Evolutionary conservation across 2,113 vertebrate species (phyloP), one percentile per base, ranked within the genome.

Genomic region (Gobiocypris rarus): DNA sequence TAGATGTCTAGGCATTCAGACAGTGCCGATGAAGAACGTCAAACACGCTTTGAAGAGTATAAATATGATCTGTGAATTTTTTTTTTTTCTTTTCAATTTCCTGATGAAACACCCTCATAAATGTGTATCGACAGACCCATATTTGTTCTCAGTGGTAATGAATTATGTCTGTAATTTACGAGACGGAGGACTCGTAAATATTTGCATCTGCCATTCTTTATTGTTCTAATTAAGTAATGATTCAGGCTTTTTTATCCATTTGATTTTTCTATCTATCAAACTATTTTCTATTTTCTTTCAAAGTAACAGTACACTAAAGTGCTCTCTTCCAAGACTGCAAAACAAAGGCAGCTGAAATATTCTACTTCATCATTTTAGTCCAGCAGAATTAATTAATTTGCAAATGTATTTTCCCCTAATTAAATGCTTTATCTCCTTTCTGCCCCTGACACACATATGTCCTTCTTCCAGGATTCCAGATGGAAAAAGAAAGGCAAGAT

Each of bases 141-240:
- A 73, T 74, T 85, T 50, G 38, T 71, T 59, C 48, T 73, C 58
- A 79, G 19, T 11, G 3, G 76, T 48, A 38, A 34, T 31, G 3
- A 15, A 73, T 73, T 48, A 48, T 34, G n/a, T 24, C 9, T 0
- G 54, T 50, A 69, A 80, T 85, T 71, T 48, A 26, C 4, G 45
- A 59, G 50, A 15, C 28, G 2, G 28, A 52, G 41, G 54, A 61
- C 26, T 65, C 59, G 22, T 67, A 75, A 7, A 65, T 83, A 31
- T 63, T 70, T 22, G 10, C 43, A 78, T n/a, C 56, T 75, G 75
- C 50, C 31, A 58, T 43, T 83, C 67, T 80, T 75, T 63, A 67
- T 75, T 80, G 1, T 75, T 45, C 45, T 86, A 38, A 86, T 80
- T 86, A 56, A 84, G 70, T 48, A 86, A 84, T 84, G 69, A 81